phyloP scores from a whole-genome alignment of 2,888 invertebrate genomes.

The Caenorhabditis wallacei region DNA sequence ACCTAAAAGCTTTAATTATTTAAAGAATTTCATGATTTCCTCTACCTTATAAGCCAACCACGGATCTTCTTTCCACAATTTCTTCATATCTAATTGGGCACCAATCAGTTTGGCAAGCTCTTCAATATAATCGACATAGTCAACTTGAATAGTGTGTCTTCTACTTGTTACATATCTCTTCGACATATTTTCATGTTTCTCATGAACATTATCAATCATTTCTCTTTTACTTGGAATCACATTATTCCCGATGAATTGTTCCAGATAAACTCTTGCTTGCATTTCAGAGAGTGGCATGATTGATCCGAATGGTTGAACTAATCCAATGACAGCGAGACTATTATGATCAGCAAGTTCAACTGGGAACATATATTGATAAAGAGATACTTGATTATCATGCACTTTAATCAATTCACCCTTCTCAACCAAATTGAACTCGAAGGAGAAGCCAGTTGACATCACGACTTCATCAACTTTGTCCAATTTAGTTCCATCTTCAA shows the following conservation, averaged over 20 bases:
- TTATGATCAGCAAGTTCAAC: constrained; percentile 82
- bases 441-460: constrained; percentile 74
- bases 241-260: constrained; percentile 67
- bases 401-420: constrained; percentile 69
- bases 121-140: constrained; percentile 84
- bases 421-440: constrained; percentile 67
- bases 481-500: constrained; percentile 73
- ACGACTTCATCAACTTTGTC: constrained; percentile 71
- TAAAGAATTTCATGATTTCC: neutral
- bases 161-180: constrained; percentile 75
- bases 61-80: constrained; percentile 49
- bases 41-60: constrained; percentile 47
- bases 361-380: constrained; percentile 84
- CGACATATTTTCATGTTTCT: constrained; percentile 78
- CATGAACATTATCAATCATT: constrained; percentile 83
- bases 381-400: constrained; percentile 72
- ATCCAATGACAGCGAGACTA: constrained; percentile 84
- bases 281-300: constrained; percentile 85
- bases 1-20: constrained; percentile 23
- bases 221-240: constrained; percentile 59
- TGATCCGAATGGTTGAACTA: constrained; percentile 84
- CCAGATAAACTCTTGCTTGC: constrained; percentile 84
- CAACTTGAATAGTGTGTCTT: constrained; percentile 84
- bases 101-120: constrained; percentile 84
- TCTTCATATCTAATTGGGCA: constrained; percentile 50